Percentiles rank a stretch among this genome's conserved stretches.
Evolutionary conservation across 2,797 vertebrate species (phyloP).

Genomic region (Brotula barbata): DNA sequence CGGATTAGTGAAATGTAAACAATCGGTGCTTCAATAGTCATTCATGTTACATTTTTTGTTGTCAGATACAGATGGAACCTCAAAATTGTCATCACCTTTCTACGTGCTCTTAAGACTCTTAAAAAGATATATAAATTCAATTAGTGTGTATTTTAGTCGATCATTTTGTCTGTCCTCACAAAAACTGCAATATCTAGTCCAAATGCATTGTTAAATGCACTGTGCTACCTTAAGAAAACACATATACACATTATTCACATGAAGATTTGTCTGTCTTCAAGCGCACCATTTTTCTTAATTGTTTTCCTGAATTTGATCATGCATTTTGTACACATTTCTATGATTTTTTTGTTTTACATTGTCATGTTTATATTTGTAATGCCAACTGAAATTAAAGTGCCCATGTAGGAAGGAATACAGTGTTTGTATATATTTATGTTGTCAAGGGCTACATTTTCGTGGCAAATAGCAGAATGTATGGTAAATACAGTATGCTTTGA

Average conservation of each 20-base stretch:
- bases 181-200: slow-evolving; percentile 15
- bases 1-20: not conserved
- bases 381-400: slow-evolving; percentile 90
- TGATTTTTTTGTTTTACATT: slow-evolving; percentile 63
- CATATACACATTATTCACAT: not conserved
- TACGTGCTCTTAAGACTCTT: slow-evolving; percentile 42
- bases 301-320: slow-evolving; percentile 29
- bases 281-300: slow-evolving; percentile 34
- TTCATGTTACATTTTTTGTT: slow-evolving; percentile 11
- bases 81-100: slow-evolving; percentile 25
- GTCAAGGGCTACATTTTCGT: not conserved
- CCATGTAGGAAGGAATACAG: slow-evolving; percentile 64
- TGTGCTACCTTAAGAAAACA: slow-evolving; percentile 31
- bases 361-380: slow-evolving; percentile 77
- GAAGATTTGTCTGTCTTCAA: slow-evolving; percentile 26
- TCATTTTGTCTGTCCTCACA: slow-evolving; percentile 1
- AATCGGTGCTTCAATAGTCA: not conserved
- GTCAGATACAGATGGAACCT: slow-evolving; percentile 3
- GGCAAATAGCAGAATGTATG: too few species aligned
- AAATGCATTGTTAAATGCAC: slow-evolving; percentile 38
- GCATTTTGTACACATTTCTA: slow-evolving; percentile 63
- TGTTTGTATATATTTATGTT: not conserved
- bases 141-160: slow-evolving; percentile 29
- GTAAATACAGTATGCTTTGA: too few species aligned
- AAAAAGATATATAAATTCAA: slow-evolving; percentile 8